Percentiles rank a stretch among this genome's conserved stretches.
Evolutionary conservation across 2,113 vertebrate species (phyloP).

Genomic region (Ondatra zibethicus): DNA sequence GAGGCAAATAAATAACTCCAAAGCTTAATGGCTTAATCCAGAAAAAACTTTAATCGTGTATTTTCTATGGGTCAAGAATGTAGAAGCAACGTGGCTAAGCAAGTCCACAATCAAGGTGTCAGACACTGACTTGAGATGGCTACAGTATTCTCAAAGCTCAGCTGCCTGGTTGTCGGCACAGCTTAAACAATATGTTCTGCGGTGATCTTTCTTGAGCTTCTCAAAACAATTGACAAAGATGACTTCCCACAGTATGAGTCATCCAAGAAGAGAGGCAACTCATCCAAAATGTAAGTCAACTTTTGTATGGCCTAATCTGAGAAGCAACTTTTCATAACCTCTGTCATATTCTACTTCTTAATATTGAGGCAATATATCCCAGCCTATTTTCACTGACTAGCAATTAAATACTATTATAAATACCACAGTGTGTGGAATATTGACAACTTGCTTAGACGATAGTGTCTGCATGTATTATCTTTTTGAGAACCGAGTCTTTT

Average conservation of each 20-base stretch:
- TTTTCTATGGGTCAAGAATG: neutral
- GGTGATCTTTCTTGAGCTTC: neutral
- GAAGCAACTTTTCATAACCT: neutral
- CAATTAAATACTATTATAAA: neutral
- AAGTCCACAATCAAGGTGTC: neutral
- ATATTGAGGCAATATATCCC: neutral
- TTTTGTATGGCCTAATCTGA: neutral
- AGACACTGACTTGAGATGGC: neutral
- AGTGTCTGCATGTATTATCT: no score
- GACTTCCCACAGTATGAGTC: neutral
- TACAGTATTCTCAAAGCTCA: neutral
- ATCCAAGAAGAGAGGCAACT: neutral
- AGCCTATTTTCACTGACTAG: neutral
- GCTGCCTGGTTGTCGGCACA: rapidly evolving
- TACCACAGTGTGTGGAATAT: neutral
- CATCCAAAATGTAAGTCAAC: neutral
- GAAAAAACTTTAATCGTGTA: neutral
- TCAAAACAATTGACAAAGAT: neutral
- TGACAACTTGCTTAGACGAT: neutral
- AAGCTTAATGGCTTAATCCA: neutral
- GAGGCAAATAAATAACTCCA: neutral
- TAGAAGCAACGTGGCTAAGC: neutral
- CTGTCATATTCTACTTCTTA: neutral
- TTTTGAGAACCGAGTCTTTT: no score
- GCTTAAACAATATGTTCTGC: neutral